phyloP scores from a whole-genome alignment of 2,797 vertebrate genomes.

The Platalea minor region DNA sequence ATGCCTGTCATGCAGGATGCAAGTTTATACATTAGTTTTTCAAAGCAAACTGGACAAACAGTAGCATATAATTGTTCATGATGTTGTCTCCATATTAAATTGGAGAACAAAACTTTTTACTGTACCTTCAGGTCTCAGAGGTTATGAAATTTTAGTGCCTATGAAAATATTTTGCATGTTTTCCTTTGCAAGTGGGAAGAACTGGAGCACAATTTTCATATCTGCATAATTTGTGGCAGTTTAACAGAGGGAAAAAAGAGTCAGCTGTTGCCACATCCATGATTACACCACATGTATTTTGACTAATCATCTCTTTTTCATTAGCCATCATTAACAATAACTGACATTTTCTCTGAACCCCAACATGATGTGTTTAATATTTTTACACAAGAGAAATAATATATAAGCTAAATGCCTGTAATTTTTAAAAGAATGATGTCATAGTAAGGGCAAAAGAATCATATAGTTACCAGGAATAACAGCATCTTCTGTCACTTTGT shows the following conservation, averaged over 20 bases:
- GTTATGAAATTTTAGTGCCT: background rate
- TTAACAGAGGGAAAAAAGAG: background rate
- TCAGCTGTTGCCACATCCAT: background rate
- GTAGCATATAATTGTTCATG: background rate
- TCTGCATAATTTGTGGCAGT: background rate
- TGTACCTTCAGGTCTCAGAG: background rate
- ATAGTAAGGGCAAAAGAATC: background rate
- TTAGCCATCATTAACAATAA: background rate
- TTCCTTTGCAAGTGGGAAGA: background rate
- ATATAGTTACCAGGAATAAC: background rate
- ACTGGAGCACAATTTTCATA: background rate
- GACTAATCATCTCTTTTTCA: background rate
- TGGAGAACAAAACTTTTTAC: background rate
- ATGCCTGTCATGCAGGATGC: background rate
- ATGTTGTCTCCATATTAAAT: background rate
- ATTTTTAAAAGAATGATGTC: background rate
- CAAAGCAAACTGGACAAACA: background rate
- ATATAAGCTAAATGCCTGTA: background rate
- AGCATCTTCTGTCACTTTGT: background rate
- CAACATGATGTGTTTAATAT: background rate
- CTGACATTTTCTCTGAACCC: background rate
- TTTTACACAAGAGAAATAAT: background rate
- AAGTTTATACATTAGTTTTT: background rate
- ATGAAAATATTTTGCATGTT: background rate
- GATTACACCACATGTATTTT: background rate